Evolutionary conservation across 2,797 vertebrate genomes (phyloP), one percentile per base, ranked within the genome.

Genomic region (Ceryle rudis): DNA sequence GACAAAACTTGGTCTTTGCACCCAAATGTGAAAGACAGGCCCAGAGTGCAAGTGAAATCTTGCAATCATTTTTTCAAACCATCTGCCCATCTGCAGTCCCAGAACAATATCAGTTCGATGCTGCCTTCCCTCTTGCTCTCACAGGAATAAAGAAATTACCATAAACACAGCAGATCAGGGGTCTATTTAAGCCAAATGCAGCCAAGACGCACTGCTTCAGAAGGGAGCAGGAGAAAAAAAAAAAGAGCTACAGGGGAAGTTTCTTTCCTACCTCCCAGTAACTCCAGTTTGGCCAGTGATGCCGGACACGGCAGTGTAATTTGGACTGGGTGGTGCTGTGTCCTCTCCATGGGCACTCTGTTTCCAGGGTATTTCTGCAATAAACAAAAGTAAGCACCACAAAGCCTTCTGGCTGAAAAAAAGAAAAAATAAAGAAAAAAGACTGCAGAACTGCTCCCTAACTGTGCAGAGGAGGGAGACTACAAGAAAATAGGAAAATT

Each of bases 21-120:
- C 94, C 95, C 94, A 89, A 96, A 97, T 96, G 96, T 96, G 97
- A 97, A 97, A 97, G 94, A 97, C 93, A 90, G 96, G 94, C 96
- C 96, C 96, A 97, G 96, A 97, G 94, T 95, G 94, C 96, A 96
- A 94, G 91, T 12, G 81, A 97, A 97, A 97, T 93, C 95, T 95
- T 96, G 94, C 96, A 93, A 80, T 95, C 83, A 5, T 90, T 96
- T 96, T 97, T 95, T 95, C 93, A 93, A 93, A 83, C 96, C 95
- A 95, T 95, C 96, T 97, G 96, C 90, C 91, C 95, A 97, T 97
- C 90, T 95, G 93, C 92, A 85, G 86, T 93, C 93, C 95, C 91
- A 94, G 86, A 95, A 97, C 96, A 95, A 93, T 97, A 93, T 97
- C 94, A 71, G 83, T 92, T 92, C n/a, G 35, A 84, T 92, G 94